Evolutionary conservation across 2,113 vertebrate species (phyloP), one percentile per base, ranked within the genome.

Genomic region (Corythaixoides concolor): DNA sequence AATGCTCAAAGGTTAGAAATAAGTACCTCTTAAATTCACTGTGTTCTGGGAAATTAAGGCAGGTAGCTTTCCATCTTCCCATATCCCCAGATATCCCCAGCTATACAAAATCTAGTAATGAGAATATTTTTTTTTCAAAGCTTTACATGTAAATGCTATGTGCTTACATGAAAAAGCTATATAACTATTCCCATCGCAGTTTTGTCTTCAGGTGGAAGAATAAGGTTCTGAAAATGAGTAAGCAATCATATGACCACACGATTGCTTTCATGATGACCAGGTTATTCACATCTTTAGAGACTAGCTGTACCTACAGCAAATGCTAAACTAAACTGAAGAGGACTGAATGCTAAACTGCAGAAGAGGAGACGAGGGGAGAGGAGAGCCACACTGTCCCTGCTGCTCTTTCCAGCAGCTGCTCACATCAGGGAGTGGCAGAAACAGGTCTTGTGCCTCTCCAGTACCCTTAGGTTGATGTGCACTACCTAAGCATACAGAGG

Each of bases 91-190:
- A 80, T 73, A 73, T 39, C 39, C 15, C 10, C 16, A 45, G 18
- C 11, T 23, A 19, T 30, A 20, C 16, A 87, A 89, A 66, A 74
- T 53, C 26, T 85, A 49, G 17, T 35, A 49, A 62, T 15, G 12
- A 66, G 68, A 84, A 45, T 0, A 15, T 15, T 8, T 5, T 64
- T 35, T n/a, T 41, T 12, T 6, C 49, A 33, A 62, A 78, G 9
- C 0, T 0, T 39, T 58, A 11, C 2, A 35, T 22, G 20, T 33
- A 33, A 41, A 80, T 4, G 16, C 3, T 21, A 4, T 1, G 0
- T 24, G 9, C 16, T 72, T 59, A 33, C 12, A 35, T 8, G 24
- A 32, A 60, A 89, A 86, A 32, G 23, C 4, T 85, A 5, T 45
- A 2, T 7, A 15, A 73, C 35, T 49, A 43, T 43, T 69, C 12